Base-by-base conservation (phyloP, 2,113 vertebrate genomes). In the Varanus salvator region DNA sequence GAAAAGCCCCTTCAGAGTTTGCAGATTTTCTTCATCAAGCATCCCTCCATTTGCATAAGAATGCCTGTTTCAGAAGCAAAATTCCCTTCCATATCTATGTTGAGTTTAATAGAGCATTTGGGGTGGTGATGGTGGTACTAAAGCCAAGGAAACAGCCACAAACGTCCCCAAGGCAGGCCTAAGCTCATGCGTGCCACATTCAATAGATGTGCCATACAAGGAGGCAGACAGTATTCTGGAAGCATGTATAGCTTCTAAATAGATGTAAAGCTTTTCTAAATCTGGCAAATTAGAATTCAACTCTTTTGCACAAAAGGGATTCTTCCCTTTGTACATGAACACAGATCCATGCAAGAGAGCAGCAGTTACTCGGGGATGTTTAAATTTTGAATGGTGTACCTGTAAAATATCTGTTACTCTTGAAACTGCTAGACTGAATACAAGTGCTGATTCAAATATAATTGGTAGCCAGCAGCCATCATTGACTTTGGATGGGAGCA, bases 381-480 rank as follows among this genome's bases (percentile, higher is more conserved):
- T 44, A 11, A 25, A 89, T 82, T 57, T 72, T 81, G 50, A 60
- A 81, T 12, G 6, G 23, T 29, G n/a, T 57, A 72, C 8, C 14
- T 71, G 27, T 66, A 25, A 84, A 44, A 85, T 54, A n/a, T 15
- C 60, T 86, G 60, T 27, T 38, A 66, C 23, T 19, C 48, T 80
- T 6, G 7, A 60, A 57, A n/a, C 29, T 60, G 15, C 34, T 85
- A 27, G 44, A 72, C 48, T 52, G 48, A 71, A 12, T 85, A 31
- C 68, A 85, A 85, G 52, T 19, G 31, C 19, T 34, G 77, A 66
- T 15, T 86, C 95, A 94, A 93, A 93, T 92, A 90, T 52, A 50
- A 87, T 91, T 80, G 74, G 69, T 54, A 27, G 34, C 80, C 92
- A 54, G 9, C 88, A 91, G 38, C 76, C 48, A 23, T 44, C 38